phyloP scores from a whole-genome alignment of 2,113 vertebrate species.

The Macquaria australasica region DNA sequence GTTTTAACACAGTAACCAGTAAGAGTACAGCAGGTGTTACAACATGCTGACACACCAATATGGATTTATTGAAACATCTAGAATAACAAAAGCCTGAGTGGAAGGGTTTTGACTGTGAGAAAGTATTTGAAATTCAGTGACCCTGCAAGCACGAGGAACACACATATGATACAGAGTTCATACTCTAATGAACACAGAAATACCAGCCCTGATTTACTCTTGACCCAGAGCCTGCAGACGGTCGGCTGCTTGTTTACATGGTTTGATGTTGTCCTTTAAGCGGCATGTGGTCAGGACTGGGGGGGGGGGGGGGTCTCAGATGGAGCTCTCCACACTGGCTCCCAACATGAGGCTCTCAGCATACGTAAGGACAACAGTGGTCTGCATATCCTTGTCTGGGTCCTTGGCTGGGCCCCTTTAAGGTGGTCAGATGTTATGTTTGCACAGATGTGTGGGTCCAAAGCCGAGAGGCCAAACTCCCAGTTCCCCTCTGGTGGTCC shows the following conservation, averaged over 20 bases:
- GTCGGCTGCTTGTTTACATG: conserved; percentile 74
- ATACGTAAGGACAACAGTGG: conserved; percentile 62
- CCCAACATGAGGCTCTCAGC: conserved; percentile 49
- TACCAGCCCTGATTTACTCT: conserved; percentile 12
- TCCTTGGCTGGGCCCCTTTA: conserved; percentile 64
- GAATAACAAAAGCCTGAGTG: not conserved
- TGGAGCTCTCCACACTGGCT: conserved; percentile 41
- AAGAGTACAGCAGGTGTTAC: not conserved
- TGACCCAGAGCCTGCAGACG: conserved; percentile 59
- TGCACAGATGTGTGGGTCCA: conserved; percentile 84
- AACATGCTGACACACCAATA: not conserved
- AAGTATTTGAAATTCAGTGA: conserved; percentile 26
- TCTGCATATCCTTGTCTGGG: conserved; percentile 62
- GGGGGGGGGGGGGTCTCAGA: conserved; percentile 38
- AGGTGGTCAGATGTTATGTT: conserved; percentile 79
- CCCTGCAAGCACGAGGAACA: not conserved
- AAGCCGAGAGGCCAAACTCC: conserved; percentile 59
- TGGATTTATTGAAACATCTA: conserved; percentile 5
- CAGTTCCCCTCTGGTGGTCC: conserved; percentile 62
- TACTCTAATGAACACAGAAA: conserved; percentile 26
- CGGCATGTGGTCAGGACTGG: conserved; percentile 54
- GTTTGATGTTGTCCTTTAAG: conserved; percentile 67
- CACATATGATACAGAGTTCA: conserved; percentile 6
- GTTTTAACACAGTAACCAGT: not conserved
- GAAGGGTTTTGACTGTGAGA: not conserved